phyloP scores from a whole-genome alignment of 2,888 invertebrate species.

The Caenorhabditis wallacei region DNA sequence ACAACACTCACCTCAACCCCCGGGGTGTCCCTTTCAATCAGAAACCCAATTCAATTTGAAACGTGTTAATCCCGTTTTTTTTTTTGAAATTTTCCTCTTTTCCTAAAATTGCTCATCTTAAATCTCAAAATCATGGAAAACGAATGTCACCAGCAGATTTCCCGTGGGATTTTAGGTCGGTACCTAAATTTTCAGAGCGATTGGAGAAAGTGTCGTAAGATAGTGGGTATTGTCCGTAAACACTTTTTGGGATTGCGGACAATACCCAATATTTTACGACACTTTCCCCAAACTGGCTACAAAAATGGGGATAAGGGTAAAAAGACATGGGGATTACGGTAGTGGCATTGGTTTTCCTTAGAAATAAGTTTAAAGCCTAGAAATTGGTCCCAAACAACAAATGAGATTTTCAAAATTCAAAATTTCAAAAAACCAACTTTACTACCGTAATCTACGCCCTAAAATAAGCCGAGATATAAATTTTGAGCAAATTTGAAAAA shows the following conservation, averaged over 20 bases:
- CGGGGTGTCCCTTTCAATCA: not conserved
- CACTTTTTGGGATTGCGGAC: not conserved
- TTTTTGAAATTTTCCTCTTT: constrained; percentile 5
- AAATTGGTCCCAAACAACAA: too few species aligned
- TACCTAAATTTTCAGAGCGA: not conserved
- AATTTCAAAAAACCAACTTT: too few species aligned
- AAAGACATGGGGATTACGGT: not conserved
- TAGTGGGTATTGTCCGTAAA: not conserved
- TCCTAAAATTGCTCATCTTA: too few species aligned
- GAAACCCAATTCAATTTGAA: not conserved
- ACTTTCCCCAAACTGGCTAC: not conserved
- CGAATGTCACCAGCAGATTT: too few species aligned
- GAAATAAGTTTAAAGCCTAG: too few species aligned
- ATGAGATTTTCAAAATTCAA: too few species aligned
- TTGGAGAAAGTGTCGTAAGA: not conserved
- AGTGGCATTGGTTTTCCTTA: not conserved
- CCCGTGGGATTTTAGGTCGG: not conserved
- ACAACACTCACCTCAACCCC: too few species aligned
- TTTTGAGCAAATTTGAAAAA: too few species aligned
- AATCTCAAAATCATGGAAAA: too few species aligned
- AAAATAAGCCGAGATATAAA: too few species aligned
- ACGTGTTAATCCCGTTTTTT: not conserved
- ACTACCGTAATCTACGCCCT: too few species aligned
- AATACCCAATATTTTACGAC: not conserved
- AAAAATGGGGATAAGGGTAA: not conserved